These are phyloP conservation scores for Cephalotes varians DNA, from an alignment of 2,888 invertebrate species.

Conservation along the genomic window DNA sequence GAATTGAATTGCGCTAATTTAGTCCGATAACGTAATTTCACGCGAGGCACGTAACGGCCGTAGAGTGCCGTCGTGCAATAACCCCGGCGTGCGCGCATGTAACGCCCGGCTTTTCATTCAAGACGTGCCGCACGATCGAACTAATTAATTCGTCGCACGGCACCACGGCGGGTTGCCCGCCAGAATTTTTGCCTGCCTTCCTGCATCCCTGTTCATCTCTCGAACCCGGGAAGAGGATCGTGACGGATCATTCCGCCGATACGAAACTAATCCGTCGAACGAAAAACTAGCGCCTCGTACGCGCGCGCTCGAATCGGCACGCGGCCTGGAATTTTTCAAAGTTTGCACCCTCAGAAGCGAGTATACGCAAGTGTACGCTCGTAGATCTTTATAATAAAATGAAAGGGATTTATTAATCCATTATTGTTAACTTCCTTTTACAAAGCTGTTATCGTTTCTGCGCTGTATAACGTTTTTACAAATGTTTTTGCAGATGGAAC, in stretches of 20 bases:
- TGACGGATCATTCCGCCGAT: slow-evolving; percentile 69
- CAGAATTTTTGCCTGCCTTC: slow-evolving; percentile 60
- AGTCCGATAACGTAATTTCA: slow-evolving; percentile 66
- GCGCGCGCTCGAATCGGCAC: slow-evolving; percentile 29
- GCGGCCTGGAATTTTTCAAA: slow-evolving; percentile 37
- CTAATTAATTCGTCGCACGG: slow-evolving; percentile 76
- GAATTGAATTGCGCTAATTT: slow-evolving; percentile 67
- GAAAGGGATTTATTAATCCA: neutral
- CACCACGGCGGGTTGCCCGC: slow-evolving; percentile 49
- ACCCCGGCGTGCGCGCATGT: slow-evolving; percentile 64
- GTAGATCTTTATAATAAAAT: neutral
- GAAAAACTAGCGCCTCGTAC: slow-evolving; percentile 63
- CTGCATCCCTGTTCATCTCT: slow-evolving; percentile 4
- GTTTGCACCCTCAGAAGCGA: neutral
- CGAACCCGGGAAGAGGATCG: slow-evolving; percentile 55
- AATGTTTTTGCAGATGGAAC: neutral
- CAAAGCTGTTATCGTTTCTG: no score
- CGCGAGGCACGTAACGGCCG: slow-evolving; percentile 66
- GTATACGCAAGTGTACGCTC: neutral
- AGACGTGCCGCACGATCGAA: slow-evolving; percentile 72
- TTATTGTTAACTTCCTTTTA: neutral
- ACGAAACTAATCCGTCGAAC: slow-evolving; percentile 67
- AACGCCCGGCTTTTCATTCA: slow-evolving; percentile 65
- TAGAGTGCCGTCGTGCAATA: slow-evolving; percentile 66
- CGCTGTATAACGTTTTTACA: neutral